These are phyloP conservation scores for Brachyalestes nurse DNA, from an alignment of 2,797 vertebrate genomes.

Conservation along the genomic window DNA sequence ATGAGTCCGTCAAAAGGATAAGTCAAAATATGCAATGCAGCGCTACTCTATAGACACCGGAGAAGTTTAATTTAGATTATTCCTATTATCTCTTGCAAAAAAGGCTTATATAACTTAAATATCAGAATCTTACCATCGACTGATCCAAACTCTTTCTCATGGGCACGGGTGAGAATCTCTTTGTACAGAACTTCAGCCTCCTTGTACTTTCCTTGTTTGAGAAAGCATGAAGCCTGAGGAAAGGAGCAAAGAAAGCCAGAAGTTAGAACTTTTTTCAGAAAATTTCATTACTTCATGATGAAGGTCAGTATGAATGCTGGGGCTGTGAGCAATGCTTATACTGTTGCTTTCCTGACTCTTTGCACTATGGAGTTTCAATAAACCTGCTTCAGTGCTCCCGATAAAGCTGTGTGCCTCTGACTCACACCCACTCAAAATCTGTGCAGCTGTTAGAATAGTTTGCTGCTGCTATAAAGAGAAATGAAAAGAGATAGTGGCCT, in stretches of 20 bases:
- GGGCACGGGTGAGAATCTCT: slow-evolving; percentile 97
- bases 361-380: background rate
- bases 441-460: background rate
- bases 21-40: background rate
- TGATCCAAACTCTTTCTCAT: slow-evolving; percentile 97
- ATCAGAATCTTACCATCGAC: slow-evolving; percentile 88
- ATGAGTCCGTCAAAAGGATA: no score
- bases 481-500: background rate
- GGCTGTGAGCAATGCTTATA: background rate
- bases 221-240: slow-evolving; percentile 93
- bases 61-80: background rate
- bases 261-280: background rate
- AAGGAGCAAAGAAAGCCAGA: background rate
- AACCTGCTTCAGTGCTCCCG: background rate
- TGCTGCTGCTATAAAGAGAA: background rate
- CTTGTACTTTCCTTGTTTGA: slow-evolving; percentile 98
- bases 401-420: background rate
- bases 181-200: slow-evolving; percentile 97
- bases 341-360: background rate
- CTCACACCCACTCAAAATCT: background rate
- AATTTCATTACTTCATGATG: background rate
- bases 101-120: background rate
- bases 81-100: background rate
- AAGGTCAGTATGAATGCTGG: slow-evolving; percentile 13
- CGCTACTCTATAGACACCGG: no score